Evolutionary conservation across 2,888 invertebrate genomes (phyloP), one percentile per base, ranked within the genome.

Genomic region (Cacoxenus indagator): DNA sequence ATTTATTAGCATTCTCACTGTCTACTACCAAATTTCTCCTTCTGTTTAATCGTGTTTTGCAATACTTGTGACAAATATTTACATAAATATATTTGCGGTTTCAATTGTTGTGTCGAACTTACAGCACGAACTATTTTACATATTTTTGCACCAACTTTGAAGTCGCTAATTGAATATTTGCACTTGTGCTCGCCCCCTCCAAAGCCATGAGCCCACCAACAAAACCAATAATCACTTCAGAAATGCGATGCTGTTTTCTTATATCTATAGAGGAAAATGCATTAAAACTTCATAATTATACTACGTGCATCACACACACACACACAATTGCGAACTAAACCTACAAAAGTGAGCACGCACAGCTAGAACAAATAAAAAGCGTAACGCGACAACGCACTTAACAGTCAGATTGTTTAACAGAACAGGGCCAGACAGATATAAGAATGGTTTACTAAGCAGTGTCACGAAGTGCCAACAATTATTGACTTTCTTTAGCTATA

Each of bases 81-180:
- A 43, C 45, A 43, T 43, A 11, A 43, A 11, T 8, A 19, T 26
- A 31, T 26, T 59, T 59, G n/a, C 31, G 17, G 4, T 26, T 37
- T 59, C 31, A 59, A 59, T 59, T 59, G 11, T 59, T 22, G 37
- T 19, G 4, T 17, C 29, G 17, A 19, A 19, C 31, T 19, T 17
- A 11, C 14, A 3, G 9, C 17, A 31, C 19, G 19, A 45, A 62
- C 61, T 62, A 62, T 62, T 62, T 62, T 31, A 43, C 61, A 62
- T 62, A 62, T 62, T 62, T 62, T 62, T 45, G 61, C 61, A 62
- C n/a, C n/a, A n/a, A n/a, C n/a, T n/a, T n/a, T n/a, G n/a, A n/a
- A n/a, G n/a, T n/a, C n/a, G n/a, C n/a, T n/a, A n/a, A n/a, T n/a
- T n/a, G n/a, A n/a, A n/a, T n/a, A n/a, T n/a, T n/a, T n/a, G n/a